A percentile compares a stretch with the other conserved stretches of the same genome.
Conservation (phyloP, 2,888 invertebrate species). For the Dynastes hyllus region DNA sequence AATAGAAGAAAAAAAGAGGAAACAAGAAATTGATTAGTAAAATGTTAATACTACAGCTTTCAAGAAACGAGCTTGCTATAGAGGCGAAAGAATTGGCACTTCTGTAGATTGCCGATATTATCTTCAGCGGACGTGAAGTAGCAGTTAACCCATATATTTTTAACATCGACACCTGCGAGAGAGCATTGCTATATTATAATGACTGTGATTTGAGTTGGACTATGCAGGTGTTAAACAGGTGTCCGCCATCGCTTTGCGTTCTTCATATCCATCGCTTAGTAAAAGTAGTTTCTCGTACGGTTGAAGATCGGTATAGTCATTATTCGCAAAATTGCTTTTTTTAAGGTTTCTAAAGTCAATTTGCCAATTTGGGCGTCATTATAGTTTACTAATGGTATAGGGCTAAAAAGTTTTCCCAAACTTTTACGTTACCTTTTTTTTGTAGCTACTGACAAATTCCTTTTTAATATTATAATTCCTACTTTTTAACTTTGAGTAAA, state of each 20-base stretch:
- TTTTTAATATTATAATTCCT: too few relatives aligned
- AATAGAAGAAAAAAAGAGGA: not conserved
- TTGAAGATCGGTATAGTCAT: not conserved
- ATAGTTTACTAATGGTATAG: not conserved
- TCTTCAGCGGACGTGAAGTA: slow-evolving; percentile 47
- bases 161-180: slow-evolving; percentile 62
- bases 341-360: not conserved
- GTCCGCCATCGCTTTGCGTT: slow-evolving; percentile 49
- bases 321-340: slow-evolving; percentile 1
- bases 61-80: not conserved
- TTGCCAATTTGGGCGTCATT: not conserved
- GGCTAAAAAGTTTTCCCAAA: too few relatives aligned
- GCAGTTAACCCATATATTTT: slow-evolving; percentile 62
- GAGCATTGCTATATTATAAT: slow-evolving; percentile 55
- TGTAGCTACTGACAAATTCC: too few relatives aligned
- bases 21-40: slow-evolving; percentile 2
- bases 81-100: slow-evolving; percentile 38
- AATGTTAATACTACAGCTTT: slow-evolving; percentile 10
- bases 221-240: slow-evolving; percentile 63
- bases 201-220: slow-evolving; percentile 61
- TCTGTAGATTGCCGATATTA: slow-evolving; percentile 47
- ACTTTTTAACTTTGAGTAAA: too few relatives aligned
- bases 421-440: too few relatives aligned
- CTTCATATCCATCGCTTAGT: slow-evolving; percentile 46
- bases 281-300: slow-evolving; percentile 8